phyloP scores from a whole-genome alignment of 2,888 invertebrate species.

The Melipona bicolor region DNA sequence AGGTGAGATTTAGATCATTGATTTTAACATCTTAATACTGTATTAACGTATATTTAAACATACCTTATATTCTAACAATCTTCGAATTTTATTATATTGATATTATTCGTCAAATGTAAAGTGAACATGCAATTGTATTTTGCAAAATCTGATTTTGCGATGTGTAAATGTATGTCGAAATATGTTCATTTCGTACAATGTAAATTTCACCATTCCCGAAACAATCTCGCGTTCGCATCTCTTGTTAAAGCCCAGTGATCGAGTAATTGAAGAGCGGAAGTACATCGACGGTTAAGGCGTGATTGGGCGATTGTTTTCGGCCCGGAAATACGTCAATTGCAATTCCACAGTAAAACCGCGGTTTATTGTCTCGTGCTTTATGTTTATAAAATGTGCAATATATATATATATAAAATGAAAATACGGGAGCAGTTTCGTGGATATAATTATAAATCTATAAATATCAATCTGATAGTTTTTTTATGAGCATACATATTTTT shows the following conservation, averaged over 20 bases:
- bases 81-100: background rate
- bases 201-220: slow-evolving; percentile 26
- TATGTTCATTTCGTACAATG: background rate
- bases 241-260: slow-evolving; percentile 30
- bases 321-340: slow-evolving; percentile 53
- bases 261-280: slow-evolving; percentile 59
- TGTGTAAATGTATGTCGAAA: background rate
- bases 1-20: slow-evolving; percentile 43
- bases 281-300: slow-evolving; percentile 50
- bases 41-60: background rate
- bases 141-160: background rate
- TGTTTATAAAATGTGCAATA: slow-evolving; percentile 8
- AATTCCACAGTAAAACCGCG: slow-evolving; percentile 38
- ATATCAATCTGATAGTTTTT: background rate
- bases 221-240: slow-evolving; percentile 24
- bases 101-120: background rate
- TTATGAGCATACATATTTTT: background rate
- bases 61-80: too few species aligned
- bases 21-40: background rate
- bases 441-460: background rate
- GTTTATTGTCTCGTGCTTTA: slow-evolving; percentile 41
- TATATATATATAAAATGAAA: background rate
- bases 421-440: background rate
- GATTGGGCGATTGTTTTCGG: slow-evolving; percentile 63
- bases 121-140: background rate